These are phyloP conservation scores for Parasteatoda tepidariorum DNA, from an alignment of 1,140 invertebrate genomes.

Conservation along the genomic window DNA sequence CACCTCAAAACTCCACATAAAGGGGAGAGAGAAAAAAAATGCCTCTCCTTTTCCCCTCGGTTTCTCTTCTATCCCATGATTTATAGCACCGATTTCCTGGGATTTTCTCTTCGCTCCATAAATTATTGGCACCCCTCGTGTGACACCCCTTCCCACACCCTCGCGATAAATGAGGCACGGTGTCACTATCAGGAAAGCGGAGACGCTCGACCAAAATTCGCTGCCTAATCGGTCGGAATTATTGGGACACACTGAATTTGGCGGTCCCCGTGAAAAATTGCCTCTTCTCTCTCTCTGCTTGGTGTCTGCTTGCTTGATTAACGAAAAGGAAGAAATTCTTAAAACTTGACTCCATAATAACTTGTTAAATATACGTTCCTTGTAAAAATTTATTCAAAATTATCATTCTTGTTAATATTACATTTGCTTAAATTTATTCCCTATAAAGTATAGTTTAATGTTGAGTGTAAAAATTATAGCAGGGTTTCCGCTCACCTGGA, in stretches of 20 bases:
- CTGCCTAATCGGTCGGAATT: constrained; percentile 55
- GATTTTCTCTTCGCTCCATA: constrained; percentile 60
- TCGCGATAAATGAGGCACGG: constrained; percentile 46
- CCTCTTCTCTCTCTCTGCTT: not conserved
- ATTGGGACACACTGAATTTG: constrained; percentile 19
- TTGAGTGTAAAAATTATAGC: too few relatives aligned
- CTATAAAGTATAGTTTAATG: too few relatives aligned
- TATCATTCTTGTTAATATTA: too few relatives aligned
- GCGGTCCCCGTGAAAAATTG: constrained; percentile 10
- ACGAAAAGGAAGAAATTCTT: not conserved
- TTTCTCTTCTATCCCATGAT: constrained; percentile 21
- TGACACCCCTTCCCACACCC: not conserved
- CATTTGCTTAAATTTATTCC: too few relatives aligned
- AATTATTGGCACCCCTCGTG: constrained; percentile 56
- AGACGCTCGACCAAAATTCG: constrained; percentile 49
- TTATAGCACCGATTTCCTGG: constrained; percentile 58
- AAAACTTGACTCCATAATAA: too few relatives aligned
- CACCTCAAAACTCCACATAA: not conserved
- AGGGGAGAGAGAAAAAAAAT: constrained; percentile 5
- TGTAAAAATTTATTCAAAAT: too few relatives aligned
- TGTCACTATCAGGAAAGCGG: constrained; percentile 53
- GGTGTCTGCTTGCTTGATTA: not conserved
- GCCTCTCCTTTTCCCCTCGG: not conserved
- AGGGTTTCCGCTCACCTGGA: too few relatives aligned
- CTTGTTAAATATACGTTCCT: too few relatives aligned